These are phyloP conservation scores for Thunnus albacares DNA, from an alignment of 2,797 vertebrate species.

Conservation along the genomic window DNA sequence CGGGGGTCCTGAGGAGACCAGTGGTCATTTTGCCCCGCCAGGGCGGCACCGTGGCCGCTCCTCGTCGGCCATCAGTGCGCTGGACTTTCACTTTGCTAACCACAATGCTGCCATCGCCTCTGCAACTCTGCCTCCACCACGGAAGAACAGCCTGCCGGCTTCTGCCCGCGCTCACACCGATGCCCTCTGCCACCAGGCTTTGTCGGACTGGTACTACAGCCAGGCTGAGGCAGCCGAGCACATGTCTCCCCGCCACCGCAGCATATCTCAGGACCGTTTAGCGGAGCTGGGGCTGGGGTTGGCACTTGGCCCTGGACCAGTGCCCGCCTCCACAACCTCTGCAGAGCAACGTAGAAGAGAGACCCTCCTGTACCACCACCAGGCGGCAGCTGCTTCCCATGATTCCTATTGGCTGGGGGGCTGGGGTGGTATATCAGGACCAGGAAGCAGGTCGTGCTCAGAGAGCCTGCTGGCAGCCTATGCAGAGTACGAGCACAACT, in stretches of 20 bases:
- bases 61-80: conserved; percentile 72
- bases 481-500: conserved; percentile 83
- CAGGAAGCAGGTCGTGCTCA: conserved; percentile 84
- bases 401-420: conserved; percentile 74
- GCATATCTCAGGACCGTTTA: conserved; percentile 91
- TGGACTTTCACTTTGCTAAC: conserved; percentile 87
- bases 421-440: conserved; percentile 44
- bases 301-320: conserved; percentile 51
- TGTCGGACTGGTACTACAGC: conserved; percentile 93
- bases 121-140: conserved; percentile 71
- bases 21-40: conserved; percentile 34
- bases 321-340: conserved; percentile 70
- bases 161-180: conserved; percentile 72
- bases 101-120: conserved; percentile 87
- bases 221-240: conserved; percentile 85
- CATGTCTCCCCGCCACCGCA: conserved; percentile 87
- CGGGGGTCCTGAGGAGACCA: conserved; percentile 58
- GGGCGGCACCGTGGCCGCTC: conserved; percentile 60
- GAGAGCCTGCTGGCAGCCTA: conserved; percentile 88
- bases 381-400: conserved; percentile 73
- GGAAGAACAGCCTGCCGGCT: conserved; percentile 64
- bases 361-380: conserved; percentile 86
- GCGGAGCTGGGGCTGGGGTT: conserved; percentile 75
- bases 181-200: conserved; percentile 89
- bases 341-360: conserved; percentile 77